Evolutionary conservation across 2,888 invertebrate species (phyloP), one percentile per base, ranked within the genome.

Genomic region (Ophonus ardosiacus): DNA sequence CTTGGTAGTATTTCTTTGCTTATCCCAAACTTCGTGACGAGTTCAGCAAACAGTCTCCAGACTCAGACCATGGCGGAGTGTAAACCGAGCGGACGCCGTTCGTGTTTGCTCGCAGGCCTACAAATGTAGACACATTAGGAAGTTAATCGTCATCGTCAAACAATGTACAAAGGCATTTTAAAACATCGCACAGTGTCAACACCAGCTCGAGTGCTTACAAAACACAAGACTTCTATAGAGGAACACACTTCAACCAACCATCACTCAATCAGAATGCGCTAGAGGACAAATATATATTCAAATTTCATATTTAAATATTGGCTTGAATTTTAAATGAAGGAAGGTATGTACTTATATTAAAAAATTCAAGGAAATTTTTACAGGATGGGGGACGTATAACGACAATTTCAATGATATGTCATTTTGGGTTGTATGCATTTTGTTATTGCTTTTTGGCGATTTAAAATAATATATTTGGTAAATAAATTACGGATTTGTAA

Each of bases 41-140:
- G 71, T 51, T 74, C 13, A 74, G 71, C 71, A 74, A 74, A 74
- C 40, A 74, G 71, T 17, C 43, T 31, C 31, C 31, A 31, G 31
- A 31, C 31, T 0, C 43, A 68, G 71, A 71, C 43, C 43, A 51
- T 10, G 21, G 43, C 17, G 40, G 40, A 74, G 15, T 43, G 81
- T 81, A 59, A 63, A 63, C 65, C 61, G 63, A 38, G 61, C 8
- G 40, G 80, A 63, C 80, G 80, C 61, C 61, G 43, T 4, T 40
- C 65, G 13, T 65, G 63, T 74, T 83, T 74, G 40, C 17, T 61
- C 40, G 61, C 4, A 71, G 82, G 18, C 59, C 71, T 71, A 74
- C 84, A 84, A 76, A 84, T 84, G 84, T 76, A 63, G 84, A 76
- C 84, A 78, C 78, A 84, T 84, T 84, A 84, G 84, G 84, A 84